Conservation (phyloP, 2,888 invertebrate species). For the Gibbula magus region DNA sequence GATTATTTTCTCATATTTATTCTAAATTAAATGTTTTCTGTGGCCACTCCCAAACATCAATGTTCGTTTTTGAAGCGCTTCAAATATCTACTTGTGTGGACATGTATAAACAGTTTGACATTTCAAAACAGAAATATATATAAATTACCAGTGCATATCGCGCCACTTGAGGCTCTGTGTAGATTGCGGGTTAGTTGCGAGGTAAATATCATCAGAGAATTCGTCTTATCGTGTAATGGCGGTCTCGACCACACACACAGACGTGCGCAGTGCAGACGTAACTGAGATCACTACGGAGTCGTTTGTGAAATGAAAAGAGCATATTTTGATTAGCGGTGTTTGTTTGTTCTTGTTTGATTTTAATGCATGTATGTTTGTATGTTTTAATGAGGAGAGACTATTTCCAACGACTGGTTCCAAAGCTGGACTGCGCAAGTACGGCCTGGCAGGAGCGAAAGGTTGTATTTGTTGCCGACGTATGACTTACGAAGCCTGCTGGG, state of each 20-base stretch:
- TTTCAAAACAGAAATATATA: slow-evolving; percentile 20
- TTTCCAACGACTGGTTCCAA: neutral
- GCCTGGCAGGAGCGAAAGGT: neutral
- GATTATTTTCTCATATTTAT: too few species aligned
- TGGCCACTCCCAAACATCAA: slow-evolving; percentile 4
- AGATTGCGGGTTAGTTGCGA: slow-evolving; percentile 21
- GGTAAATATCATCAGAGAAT: slow-evolving; percentile 18
- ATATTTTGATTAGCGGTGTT: slow-evolving; percentile 19
- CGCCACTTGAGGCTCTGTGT: slow-evolving; percentile 1
- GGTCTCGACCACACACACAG: neutral
- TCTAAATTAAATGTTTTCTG: neutral
- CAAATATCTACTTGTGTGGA: neutral
- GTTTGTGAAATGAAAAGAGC: slow-evolving; percentile 14
- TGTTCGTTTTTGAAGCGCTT: slow-evolving; percentile 2
- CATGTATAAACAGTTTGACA: neutral
- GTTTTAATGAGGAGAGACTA: slow-evolving; percentile 2
- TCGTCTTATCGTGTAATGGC: slow-evolving; percentile 2
- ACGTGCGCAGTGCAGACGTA: neutral
- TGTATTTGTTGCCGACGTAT: neutral
- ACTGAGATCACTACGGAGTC: neutral
- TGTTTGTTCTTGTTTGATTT: slow-evolving; percentile 19
- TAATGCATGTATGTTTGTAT: slow-evolving; percentile 18
- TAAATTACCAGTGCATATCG: slow-evolving; percentile 14
- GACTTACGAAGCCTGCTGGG: slow-evolving; percentile 6
- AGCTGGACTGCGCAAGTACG: neutral